Evolutionary conservation across 37 sponge, comb jelly and placozoan genomes (phyloP).

Genomic region (Corticium candelabrum): DNA sequence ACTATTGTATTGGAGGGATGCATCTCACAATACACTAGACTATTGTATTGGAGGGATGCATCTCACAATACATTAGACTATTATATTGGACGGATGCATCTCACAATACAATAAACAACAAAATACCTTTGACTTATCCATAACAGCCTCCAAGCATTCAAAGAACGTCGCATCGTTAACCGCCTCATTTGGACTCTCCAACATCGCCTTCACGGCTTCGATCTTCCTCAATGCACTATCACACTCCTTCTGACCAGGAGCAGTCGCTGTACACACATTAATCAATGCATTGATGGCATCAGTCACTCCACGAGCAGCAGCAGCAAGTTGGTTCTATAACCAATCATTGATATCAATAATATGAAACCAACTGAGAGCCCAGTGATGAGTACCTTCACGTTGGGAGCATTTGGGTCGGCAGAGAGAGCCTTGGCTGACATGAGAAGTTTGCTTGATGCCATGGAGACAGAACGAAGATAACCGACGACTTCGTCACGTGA

Average conservation of each 20-base stretch:
- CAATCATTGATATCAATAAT: background rate
- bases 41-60: no score
- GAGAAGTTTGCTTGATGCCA: conserved; percentile 67
- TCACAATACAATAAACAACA: no score
- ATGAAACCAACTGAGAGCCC: no score
- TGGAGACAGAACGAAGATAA: conserved; percentile 16
- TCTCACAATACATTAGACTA: no score
- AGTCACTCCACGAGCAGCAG: conserved; percentile 55
- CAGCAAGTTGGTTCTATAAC: no score
- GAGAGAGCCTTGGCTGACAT: conserved; percentile 77
- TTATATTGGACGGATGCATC: no score
- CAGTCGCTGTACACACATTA: conserved; percentile 76
- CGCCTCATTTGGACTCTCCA: conserved; percentile 84
- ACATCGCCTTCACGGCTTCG: conserved; percentile 54
- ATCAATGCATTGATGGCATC: conserved; percentile 91
- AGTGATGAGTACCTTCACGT: conserved; percentile 44
- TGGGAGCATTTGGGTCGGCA: conserved; percentile 96
- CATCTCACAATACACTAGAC: no score
- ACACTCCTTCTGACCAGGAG: conserved; percentile 96
- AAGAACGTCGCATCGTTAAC: conserved; percentile 83
- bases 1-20: no score
- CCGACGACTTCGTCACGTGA: conserved; percentile 1
- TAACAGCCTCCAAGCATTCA: conserved; percentile 87
- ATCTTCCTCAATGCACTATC: conserved; percentile 93
- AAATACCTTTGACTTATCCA: conserved; percentile 74